Evolutionary conservation across 2,797 vertebrate genomes (phyloP).

Genomic region (Pseudochirops corinnae): DNA sequence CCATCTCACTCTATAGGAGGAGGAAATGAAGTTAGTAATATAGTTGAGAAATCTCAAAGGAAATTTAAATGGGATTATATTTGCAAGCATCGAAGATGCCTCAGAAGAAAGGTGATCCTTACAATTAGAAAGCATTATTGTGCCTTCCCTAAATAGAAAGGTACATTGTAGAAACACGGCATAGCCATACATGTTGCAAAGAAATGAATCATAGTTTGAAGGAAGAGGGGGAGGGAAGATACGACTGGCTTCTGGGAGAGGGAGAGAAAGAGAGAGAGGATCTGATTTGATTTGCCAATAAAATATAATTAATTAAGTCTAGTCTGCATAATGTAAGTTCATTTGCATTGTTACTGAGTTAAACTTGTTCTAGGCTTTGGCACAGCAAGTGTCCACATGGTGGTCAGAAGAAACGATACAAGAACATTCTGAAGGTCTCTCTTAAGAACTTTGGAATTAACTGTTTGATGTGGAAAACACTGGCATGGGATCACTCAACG

Average conservation of each 20-base stretch:
- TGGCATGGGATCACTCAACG: no score
- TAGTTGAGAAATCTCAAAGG: not conserved
- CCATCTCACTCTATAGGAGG: not conserved
- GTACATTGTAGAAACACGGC: not conserved
- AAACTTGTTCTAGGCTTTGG: not conserved
- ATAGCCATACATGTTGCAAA: not conserved
- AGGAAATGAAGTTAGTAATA: not conserved
- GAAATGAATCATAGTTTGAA: not conserved
- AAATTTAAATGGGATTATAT: constrained; percentile 3
- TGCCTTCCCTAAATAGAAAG: not conserved
- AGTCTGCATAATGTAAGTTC: not conserved
- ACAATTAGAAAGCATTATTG: not conserved
- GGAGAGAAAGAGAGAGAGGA: not conserved
- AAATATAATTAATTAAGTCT: not conserved
- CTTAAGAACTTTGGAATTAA: no score
- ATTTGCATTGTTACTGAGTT: not conserved
- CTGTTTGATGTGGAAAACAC: no score
- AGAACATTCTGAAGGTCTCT: no score
- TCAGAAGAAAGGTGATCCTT: not conserved
- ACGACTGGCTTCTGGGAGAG: not conserved
- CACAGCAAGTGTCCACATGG: no score
- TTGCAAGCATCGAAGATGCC: not conserved
- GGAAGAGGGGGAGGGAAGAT: not conserved
- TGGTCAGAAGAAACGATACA: no score
- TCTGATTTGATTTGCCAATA: not conserved